A percentile compares a stretch with the other conserved stretches of the same genome.
Evolutionary conservation across 2,888 invertebrate species (phyloP).

Genomic region (Allolobophora icterica): DNA sequence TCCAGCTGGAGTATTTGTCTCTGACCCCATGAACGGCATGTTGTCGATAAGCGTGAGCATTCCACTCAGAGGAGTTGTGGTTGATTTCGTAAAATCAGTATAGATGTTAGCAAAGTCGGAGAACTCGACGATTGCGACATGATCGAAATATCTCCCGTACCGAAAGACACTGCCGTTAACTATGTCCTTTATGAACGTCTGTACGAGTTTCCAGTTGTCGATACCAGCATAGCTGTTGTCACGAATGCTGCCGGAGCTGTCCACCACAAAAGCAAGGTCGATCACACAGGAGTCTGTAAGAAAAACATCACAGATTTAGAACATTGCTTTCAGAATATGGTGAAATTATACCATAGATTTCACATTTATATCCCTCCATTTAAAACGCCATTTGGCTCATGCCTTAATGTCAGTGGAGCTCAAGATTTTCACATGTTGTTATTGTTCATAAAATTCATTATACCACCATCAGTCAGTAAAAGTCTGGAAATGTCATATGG

Average conservation of each 20-base stretch:
- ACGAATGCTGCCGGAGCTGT: slow-evolving; percentile 43
- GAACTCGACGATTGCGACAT: slow-evolving; percentile 38
- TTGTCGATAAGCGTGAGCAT: slow-evolving; percentile 28
- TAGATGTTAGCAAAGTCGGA: slow-evolving; percentile 31
- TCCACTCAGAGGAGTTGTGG: not conserved
- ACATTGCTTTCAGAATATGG: not conserved
- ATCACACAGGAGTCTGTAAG: slow-evolving; percentile 22
- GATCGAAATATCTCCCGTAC: slow-evolving; percentile 39
- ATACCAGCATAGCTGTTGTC: slow-evolving; percentile 34
- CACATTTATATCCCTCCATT: not conserved
- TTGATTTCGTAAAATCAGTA: slow-evolving; percentile 29
- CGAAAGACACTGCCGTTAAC: slow-evolving; percentile 12
- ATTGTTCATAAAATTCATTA: too few species aligned
- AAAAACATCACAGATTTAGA: not conserved
- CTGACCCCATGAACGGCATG: slow-evolving; percentile 33
- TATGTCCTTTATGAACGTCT: slow-evolving; percentile 30
- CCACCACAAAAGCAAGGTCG: slow-evolving; percentile 35
- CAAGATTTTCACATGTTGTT: not conserved
- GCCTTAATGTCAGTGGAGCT: not conserved
- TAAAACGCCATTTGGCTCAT: not conserved
- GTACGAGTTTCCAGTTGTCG: slow-evolving; percentile 39
- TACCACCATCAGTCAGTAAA: too few species aligned
- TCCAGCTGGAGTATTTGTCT: slow-evolving; percentile 35
- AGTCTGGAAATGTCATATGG: too few species aligned
- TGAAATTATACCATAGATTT: not conserved